Percentiles rank a stretch among this genome's conserved stretches.
phyloP scores from a whole-genome alignment of 1,140 invertebrate genomes.

The Tachypleus tridentatus region DNA sequence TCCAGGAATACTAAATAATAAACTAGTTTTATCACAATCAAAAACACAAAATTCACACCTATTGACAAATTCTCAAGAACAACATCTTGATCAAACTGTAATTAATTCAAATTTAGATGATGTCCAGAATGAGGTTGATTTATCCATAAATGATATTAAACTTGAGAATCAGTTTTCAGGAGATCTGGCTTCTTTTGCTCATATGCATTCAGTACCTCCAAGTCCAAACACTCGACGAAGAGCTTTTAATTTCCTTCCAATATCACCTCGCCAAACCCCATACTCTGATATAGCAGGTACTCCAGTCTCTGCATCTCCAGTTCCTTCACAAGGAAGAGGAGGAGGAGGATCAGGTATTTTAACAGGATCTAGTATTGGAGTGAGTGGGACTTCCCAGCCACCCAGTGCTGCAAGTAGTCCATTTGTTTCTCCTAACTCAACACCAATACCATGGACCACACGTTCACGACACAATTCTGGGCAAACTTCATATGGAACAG shows the following conservation, averaged over 20 bases:
- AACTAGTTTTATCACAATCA: background rate
- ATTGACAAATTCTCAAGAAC: background rate
- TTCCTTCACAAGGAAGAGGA: background rate
- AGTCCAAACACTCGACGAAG: constrained; percentile 52
- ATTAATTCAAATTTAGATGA: background rate
- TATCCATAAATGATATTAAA: background rate
- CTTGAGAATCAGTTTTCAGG: background rate
- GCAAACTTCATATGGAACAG: constrained; percentile 25
- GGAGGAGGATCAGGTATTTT: background rate
- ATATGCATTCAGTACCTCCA: constrained; percentile 36
- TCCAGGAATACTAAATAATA: background rate
- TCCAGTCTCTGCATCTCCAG: constrained; percentile 27
- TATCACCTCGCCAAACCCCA: constrained; percentile 51
- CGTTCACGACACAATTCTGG: constrained; percentile 39
- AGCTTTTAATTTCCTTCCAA: constrained; percentile 70
- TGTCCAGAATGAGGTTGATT: background rate
- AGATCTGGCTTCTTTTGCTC: constrained; percentile 12
- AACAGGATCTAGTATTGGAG: constrained; percentile 3
- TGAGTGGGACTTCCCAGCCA: constrained; percentile 25
- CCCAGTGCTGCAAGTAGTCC: constrained; percentile 50
- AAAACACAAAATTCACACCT: background rate
- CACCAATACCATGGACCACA: constrained; percentile 44
- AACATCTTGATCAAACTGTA: background rate
- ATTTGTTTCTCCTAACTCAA: constrained; percentile 68
- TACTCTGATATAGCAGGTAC: constrained; percentile 32